Percentiles rank a stretch among this genome's conserved stretches.
Evolutionary conservation across 2,113 vertebrate species (phyloP).

Genomic region (Oostethus manadensis): DNA sequence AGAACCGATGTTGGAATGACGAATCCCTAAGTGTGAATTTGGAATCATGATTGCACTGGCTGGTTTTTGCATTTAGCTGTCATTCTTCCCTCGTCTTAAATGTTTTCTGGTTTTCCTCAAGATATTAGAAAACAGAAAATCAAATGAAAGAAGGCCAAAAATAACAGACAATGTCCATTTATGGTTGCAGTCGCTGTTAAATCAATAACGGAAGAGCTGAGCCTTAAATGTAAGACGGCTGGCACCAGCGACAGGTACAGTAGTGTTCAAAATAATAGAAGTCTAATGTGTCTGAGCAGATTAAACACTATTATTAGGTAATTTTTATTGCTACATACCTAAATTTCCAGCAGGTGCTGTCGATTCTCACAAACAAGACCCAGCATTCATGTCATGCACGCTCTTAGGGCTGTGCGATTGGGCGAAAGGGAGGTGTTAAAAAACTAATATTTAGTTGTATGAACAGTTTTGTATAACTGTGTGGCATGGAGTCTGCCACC

Average conservation of each 20-base stretch:
- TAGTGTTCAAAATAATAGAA: too few species aligned
- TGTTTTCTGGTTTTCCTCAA: neutral
- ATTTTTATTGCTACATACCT: too few species aligned
- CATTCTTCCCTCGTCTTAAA: neutral
- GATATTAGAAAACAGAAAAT: neutral
- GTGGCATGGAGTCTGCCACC: too few species aligned
- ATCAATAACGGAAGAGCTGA: neutral
- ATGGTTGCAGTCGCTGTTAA: conserved; percentile 1
- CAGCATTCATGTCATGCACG: too few species aligned
- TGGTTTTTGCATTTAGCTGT: neutral
- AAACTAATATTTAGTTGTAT: too few species aligned
- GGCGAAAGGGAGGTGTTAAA: too few species aligned
- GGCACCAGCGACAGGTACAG: neutral
- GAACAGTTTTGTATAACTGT: too few species aligned
- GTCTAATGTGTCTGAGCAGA: too few species aligned
- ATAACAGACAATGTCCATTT: neutral
- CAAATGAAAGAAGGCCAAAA: neutral
- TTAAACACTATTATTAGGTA: too few species aligned
- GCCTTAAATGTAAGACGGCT: neutral
- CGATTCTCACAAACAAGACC: too few species aligned
- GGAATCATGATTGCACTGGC: neutral
- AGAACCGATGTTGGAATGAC: neutral
- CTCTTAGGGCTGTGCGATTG: too few species aligned
- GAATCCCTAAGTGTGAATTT: neutral
- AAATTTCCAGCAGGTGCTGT: too few species aligned